Evolutionary conservation across 1,140 invertebrate genomes (phyloP), one percentile per base, ranked within the genome.

Genomic region (Diabrotica virgifera): DNA sequence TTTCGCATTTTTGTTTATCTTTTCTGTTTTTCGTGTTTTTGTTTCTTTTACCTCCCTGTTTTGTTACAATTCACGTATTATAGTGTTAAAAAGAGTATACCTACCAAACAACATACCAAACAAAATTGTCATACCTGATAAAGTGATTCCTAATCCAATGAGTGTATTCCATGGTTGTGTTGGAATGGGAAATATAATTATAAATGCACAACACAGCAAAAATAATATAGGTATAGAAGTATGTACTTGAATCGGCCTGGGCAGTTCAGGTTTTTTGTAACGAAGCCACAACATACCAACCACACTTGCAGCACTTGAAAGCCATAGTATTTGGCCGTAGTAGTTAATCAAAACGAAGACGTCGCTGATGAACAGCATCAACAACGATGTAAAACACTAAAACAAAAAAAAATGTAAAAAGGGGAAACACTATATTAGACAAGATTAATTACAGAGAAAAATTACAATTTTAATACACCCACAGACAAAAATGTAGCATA

Each of bases 221-320:
- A 96, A 97, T 6, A 90, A 70, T 50, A 94, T 86, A 2, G 95
- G 95, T 66, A 96, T 85, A 8, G 87, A 74, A 14, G 93, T 82
- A 73, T 89, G 82, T 2, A 95, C 92, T 78, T 85, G 87, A 55
- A 96, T 94, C 0, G 95, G 95, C 69, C 95, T 79, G 0, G 86
- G 83, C 66, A 92, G 80, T 65, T 95, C 81, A 0, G 95, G 94
- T 76, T 80, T 83, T 72, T 78, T 87, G 55, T 85, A 81, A 50
- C 95, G 80, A 54, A 96, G 81, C 80, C 88, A 90, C 52, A 97
- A 80, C 76, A 97, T 86, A 8, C 90, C 90, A 0, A 86, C 85
- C 24, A 96, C 86, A 60, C 89, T 89, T 0, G 85, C 86, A 0
- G 88, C 90, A 2, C 90, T 85, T 5, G 89, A 92, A 5, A 95